phyloP scores from a whole-genome alignment of 2,888 invertebrate genomes.

The Mimas tiliae region DNA sequence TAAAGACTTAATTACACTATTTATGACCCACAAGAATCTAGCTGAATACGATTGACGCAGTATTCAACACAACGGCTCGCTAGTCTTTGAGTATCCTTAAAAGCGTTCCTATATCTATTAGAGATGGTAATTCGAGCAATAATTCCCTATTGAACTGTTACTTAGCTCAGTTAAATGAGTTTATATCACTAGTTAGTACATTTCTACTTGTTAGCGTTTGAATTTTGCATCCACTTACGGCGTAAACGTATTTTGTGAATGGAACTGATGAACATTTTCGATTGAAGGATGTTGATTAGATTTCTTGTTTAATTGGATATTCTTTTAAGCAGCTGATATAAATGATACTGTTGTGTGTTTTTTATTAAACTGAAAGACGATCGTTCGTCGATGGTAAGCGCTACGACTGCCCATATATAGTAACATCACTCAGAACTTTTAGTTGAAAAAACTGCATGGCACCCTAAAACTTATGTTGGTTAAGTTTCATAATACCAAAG shows the following conservation, averaged over 20 bases:
- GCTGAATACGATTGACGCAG: slow-evolving; percentile 32
- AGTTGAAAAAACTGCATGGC: too few relatives aligned
- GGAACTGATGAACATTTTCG: slow-evolving; percentile 39
- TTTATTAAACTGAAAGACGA: too few relatives aligned
- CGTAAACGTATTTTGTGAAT: slow-evolving; percentile 29
- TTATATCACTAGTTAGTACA: slow-evolving; percentile 50
- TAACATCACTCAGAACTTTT: too few relatives aligned
- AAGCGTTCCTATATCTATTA: slow-evolving; percentile 67
- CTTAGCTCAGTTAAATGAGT: slow-evolving; percentile 58
- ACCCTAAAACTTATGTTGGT: too few relatives aligned
- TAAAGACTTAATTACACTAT: slow-evolving; percentile 60
- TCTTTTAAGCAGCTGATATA: not conserved
- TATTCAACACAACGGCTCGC: slow-evolving; percentile 26
- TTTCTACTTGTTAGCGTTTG: slow-evolving; percentile 49
- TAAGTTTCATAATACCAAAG: too few relatives aligned
- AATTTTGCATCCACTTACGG: slow-evolving; percentile 38
- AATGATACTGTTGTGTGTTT: not conserved
- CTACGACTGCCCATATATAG: too few relatives aligned
- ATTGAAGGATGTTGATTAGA: slow-evolving; percentile 40
- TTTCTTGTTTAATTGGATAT: not conserved
- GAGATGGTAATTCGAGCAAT: slow-evolving; percentile 64
- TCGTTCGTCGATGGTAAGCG: too few relatives aligned
- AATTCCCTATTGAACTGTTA: slow-evolving; percentile 70
- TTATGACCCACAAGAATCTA: slow-evolving; percentile 36
- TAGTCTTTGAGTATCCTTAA: slow-evolving; percentile 54